A percentile compares a stretch with the other conserved stretches of the same genome.
phyloP scores from a whole-genome alignment of 2,888 invertebrate species.

The Agriopis leucophaearia region DNA sequence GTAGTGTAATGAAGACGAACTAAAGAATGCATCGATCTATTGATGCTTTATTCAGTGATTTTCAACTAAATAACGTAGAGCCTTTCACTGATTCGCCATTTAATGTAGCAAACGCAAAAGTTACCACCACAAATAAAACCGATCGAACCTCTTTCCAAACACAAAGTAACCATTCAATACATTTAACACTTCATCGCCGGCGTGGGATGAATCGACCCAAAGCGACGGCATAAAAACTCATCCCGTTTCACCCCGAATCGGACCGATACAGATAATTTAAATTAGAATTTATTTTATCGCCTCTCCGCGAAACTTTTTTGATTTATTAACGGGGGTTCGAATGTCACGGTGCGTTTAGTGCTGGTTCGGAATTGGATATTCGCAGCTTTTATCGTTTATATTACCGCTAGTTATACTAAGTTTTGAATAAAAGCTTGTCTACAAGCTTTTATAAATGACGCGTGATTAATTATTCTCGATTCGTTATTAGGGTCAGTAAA shows the following conservation, averaged over 20 bases:
- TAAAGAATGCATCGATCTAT: too few relatives aligned
- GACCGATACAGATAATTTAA: slow-evolving; percentile 50
- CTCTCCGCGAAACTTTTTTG: slow-evolving; percentile 54
- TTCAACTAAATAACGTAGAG: neutral
- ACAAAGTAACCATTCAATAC: slow-evolving; percentile 30
- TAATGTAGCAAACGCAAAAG: slow-evolving; percentile 2
- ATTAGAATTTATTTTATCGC: slow-evolving; percentile 55
- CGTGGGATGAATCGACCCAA: slow-evolving; percentile 30
- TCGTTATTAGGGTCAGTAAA: neutral
- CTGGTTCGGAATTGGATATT: slow-evolving; percentile 23
- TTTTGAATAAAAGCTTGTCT: neutral
- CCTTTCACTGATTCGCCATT: neutral
- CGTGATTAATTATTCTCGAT: slow-evolving; percentile 1
- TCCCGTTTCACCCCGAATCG: slow-evolving; percentile 27
- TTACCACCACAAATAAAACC: slow-evolving; percentile 18
- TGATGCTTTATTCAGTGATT: neutral
- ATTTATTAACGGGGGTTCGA: slow-evolving; percentile 55
- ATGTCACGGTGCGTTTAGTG: slow-evolving; percentile 47
- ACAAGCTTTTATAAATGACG: slow-evolving; percentile 14
- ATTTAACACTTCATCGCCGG: slow-evolving; percentile 39
- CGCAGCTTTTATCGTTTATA: slow-evolving; percentile 18
- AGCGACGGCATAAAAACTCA: slow-evolving; percentile 6
- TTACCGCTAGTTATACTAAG: slow-evolving; percentile 1
- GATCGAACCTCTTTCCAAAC: slow-evolving; percentile 7
- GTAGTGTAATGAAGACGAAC: too few relatives aligned